Evolutionary conservation across 2,113 vertebrate genomes (phyloP), one percentile per base, ranked within the genome.

Genomic region (Rhinoptilus africanus): DNA sequence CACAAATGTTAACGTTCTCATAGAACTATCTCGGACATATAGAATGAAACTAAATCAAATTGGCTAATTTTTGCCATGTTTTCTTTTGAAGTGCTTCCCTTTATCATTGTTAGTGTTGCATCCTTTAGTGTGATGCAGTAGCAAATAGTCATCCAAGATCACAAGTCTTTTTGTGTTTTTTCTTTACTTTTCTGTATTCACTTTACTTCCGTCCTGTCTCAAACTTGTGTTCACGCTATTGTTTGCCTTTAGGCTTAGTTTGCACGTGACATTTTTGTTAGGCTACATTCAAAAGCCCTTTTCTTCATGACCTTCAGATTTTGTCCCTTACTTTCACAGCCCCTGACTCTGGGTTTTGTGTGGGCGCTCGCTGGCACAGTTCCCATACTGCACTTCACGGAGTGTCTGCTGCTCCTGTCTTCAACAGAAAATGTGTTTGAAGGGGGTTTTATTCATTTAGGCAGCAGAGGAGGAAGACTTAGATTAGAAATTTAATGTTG

Each of bases 211-310:
- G 0, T 59, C 57, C 37, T 15, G 5, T 66, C 27, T 45, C 63
- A 48, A 5, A 5, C 37, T 15, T 4, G 11, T 23, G 20, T 17
- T 78, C 26, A 9, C 27, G 3, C 57, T n/a, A 2, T 9, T 53
- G 54, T 26, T 53, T 21, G 17, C 71, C 51, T 53, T 9, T 12
- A 35, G 74, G 34, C 5, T 4, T 5, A 3, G 6, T 54, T 54
- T 13, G 17, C 22, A 14, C 0, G 0, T 11, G 54, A 43, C 12
- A 1, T 51, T 66, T 73, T 39, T 7, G 2, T 64, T 23, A 22
- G 34, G 50, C 68, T 71, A 14, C 45, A 23, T 57, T 59, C 41
- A 54, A 35, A 79, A 94, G 68, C 21, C 63, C 14, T 67, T 13
- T 20, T n/a, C 26, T 32, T 35, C 6, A 3, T 22, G 24, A 12